These are phyloP conservation scores for Lithobates pipiens DNA, from an alignment of 2,797 vertebrate species.

Conservation along the genomic window DNA sequence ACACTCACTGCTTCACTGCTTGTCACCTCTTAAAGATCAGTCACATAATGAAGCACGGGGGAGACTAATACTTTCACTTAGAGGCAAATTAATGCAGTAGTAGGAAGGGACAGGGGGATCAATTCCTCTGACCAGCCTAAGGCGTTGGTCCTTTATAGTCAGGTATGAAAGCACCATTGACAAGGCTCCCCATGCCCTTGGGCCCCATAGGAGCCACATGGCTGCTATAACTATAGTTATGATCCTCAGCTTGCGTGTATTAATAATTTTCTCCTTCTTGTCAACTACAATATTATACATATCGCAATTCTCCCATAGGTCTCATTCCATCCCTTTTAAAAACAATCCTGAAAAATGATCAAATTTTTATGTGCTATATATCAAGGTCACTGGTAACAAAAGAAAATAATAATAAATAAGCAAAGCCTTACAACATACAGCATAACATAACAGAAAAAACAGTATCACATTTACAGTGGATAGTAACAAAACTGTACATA, in stretches of 20 bases:
- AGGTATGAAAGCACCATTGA: too few relatives aligned
- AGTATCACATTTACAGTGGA: conserved; percentile 23
- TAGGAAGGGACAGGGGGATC: too few relatives aligned
- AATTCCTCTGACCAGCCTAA: too few relatives aligned
- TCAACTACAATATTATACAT: not conserved
- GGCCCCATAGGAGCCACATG: not conserved
- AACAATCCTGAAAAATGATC: not conserved
- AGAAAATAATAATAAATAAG: not conserved
- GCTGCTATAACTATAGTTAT: not conserved
- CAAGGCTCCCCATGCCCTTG: not conserved
- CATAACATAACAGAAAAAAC: not conserved
- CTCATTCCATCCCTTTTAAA: not conserved
- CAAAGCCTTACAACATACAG: conserved; percentile 3
- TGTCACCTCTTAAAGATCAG: too few relatives aligned
- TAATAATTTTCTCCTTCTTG: not conserved
- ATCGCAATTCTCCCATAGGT: not conserved
- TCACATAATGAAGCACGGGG: not conserved
- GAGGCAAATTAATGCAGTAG: not conserved
- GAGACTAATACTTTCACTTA: not conserved
- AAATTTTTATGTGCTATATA: not conserved
- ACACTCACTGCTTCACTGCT: too few relatives aligned
- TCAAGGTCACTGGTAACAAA: not conserved
- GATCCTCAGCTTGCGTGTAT: not conserved
- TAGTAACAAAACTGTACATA: conserved; percentile 28
- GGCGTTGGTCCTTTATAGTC: too few relatives aligned